Evolutionary conservation across 2,888 invertebrate species (phyloP).

Genomic region (Trichogramma evanescens): DNA sequence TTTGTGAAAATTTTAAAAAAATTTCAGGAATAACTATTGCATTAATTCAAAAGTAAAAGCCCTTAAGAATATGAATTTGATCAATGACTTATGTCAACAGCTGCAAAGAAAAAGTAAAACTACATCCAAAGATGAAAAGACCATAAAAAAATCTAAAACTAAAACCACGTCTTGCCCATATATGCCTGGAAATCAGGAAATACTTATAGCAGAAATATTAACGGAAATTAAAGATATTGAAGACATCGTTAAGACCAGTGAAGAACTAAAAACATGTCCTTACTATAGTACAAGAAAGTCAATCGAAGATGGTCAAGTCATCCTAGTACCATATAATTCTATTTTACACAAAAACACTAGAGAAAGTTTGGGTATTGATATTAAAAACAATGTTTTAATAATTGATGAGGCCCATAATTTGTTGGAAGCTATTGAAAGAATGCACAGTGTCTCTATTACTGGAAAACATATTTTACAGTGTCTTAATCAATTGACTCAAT

Average conservation of each 20-base stretch:
- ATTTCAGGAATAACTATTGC: conserved; percentile 69
- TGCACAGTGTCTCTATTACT: conserved; percentile 71
- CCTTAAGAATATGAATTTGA: conserved; percentile 67
- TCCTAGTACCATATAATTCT: conserved; percentile 72
- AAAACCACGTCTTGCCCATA: conserved; percentile 60
- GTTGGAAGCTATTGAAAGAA: conserved; percentile 79
- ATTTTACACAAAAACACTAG: conserved; percentile 74
- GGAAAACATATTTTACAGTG: conserved; percentile 61
- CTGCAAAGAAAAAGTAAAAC: conserved; percentile 59
- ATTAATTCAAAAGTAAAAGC: conserved; percentile 73
- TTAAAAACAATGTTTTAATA: conserved; percentile 74
- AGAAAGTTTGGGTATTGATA: conserved; percentile 51
- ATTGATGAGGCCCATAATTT: conserved; percentile 97
- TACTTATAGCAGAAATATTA: conserved; percentile 59
- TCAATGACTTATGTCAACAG: conserved; percentile 87
- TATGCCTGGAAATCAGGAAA: conserved; percentile 47
- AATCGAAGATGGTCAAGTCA: conserved; percentile 73
- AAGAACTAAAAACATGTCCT: conserved; percentile 74
- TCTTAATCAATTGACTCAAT: conserved; percentile 60
- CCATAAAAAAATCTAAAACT: conserved; percentile 58
- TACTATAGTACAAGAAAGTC: conserved; percentile 87
- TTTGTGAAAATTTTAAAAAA: not conserved
- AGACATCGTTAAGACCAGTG: conserved; percentile 66
- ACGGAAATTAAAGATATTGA: conserved; percentile 80
- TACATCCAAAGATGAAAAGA: conserved; percentile 56